Evolutionary conservation across 2,797 vertebrate genomes (phyloP).

Genomic region (Onychomys torridus): DNA sequence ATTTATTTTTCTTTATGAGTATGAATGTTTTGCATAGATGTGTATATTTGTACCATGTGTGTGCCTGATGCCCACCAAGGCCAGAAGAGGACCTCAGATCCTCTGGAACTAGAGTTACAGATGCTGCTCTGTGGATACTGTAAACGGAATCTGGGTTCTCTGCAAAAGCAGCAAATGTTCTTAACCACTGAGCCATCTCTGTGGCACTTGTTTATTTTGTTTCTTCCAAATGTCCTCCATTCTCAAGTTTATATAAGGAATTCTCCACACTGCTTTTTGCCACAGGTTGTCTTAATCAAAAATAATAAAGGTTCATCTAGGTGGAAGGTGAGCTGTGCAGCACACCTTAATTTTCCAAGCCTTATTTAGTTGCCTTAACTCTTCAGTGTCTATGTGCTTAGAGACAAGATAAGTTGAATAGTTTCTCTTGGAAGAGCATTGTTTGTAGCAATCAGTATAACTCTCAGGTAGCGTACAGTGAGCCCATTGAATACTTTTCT

Average conservation of each 20-base stretch:
- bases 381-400: neutral
- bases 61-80: neutral
- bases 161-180: neutral
- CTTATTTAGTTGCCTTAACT: neutral
- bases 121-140: neutral
- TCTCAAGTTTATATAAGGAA: neutral
- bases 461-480: neutral
- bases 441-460: neutral
- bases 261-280: neutral
- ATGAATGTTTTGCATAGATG: neutral
- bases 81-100: neutral
- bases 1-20: neutral
- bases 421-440: neutral
- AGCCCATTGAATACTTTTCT: neutral
- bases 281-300: neutral
- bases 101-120: neutral
- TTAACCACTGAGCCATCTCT: neutral
- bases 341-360: neutral
- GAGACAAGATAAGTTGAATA: accelerated
- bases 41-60: neutral
- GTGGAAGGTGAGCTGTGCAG: neutral
- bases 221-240: neutral
- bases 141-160: neutral
- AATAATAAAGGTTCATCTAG: neutral
- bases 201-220: neutral